Evolutionary conservation across 2,797 vertebrate species (phyloP).

Genomic region (Diplodus puntazzo): DNA sequence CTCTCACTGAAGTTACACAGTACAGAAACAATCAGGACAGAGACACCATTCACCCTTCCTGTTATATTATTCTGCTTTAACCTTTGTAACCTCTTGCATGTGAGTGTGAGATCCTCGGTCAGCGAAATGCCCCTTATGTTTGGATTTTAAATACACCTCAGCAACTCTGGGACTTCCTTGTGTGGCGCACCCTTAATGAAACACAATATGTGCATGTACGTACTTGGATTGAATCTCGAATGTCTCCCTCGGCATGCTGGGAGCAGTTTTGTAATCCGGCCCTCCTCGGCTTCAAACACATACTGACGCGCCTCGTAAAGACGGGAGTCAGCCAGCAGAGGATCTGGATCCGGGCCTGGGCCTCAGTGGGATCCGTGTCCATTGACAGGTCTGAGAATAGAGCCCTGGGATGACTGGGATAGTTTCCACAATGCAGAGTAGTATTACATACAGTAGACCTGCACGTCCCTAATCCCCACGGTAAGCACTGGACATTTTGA

Average conservation of each 20-base stretch:
- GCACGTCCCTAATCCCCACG: background rate
- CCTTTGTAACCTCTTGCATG: no score
- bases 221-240: slow-evolving; percentile 6
- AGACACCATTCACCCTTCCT: no score
- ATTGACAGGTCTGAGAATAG: slow-evolving; percentile 64
- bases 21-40: no score
- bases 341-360: slow-evolving; percentile 24
- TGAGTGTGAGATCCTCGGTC: background rate
- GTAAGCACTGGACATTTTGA: background rate
- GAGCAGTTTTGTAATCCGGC: slow-evolving; percentile 33
- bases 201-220: background rate
- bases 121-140: background rate
- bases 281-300: slow-evolving; percentile 21
- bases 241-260: slow-evolving; percentile 15
- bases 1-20: no score
- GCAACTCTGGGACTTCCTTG: background rate
- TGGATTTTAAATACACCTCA: background rate
- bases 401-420: slow-evolving; percentile 53
- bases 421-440: slow-evolving; percentile 59
- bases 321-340: slow-evolving; percentile 26
- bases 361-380: slow-evolving; percentile 25
- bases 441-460: slow-evolving; percentile 29
- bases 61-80: no score
- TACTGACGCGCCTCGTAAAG: slow-evolving; percentile 21
- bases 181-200: background rate